phyloP scores from a whole-genome alignment of 2,113 vertebrate genomes.

The Taxidea taxus region DNA sequence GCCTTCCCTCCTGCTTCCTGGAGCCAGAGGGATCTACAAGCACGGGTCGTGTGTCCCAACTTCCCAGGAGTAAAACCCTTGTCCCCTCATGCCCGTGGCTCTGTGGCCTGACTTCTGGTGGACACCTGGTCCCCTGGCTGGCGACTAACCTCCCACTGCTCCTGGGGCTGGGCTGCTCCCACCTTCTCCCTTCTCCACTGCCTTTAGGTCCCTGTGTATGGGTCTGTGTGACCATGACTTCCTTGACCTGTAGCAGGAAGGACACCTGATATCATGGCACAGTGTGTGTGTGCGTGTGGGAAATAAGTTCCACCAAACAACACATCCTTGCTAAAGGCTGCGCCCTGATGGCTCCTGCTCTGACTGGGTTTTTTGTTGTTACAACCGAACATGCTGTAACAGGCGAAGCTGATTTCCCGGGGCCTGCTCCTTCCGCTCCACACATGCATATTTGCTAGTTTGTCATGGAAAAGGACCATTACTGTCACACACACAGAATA shows the following conservation, averaged over 20 bases:
- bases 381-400: too few species aligned
- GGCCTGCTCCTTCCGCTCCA: not conserved
- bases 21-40: not conserved
- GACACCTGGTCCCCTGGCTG: not conserved
- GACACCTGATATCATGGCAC: not conserved
- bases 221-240: not conserved
- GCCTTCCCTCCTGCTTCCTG: not conserved
- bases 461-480: not conserved
- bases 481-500: not conserved
- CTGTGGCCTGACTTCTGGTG: not conserved
- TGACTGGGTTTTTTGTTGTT: not conserved
- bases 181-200: not conserved
- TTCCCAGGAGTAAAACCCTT: not conserved
- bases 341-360: not conserved
- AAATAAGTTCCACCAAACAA: not conserved
- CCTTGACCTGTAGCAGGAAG: not conserved
- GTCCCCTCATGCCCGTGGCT: fast-evolving
- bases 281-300: fast-evolving
- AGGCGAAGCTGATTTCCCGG: not conserved
- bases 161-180: not conserved
- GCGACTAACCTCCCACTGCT: not conserved
- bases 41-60: not conserved
- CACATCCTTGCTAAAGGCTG: not conserved
- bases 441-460: not conserved
- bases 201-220: not conserved